Evolutionary conservation across 2,888 invertebrate genomes (phyloP), one percentile per base, ranked within the genome.

Genomic region (Caenorhabditis sp.): DNA sequence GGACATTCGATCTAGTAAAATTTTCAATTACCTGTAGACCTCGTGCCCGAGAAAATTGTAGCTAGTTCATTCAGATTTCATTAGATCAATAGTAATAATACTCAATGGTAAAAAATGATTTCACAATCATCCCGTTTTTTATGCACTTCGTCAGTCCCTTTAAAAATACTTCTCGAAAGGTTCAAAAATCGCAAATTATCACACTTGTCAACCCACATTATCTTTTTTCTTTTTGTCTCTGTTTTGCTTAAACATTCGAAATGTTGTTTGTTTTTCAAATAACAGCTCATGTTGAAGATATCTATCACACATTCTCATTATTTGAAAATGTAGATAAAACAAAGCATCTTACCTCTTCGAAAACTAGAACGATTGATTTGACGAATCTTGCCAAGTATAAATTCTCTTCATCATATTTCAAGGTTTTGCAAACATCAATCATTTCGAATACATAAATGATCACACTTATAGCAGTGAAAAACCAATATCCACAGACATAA

Each of bases 401-500:
- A 58, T 87, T 83, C 69, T 87, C 87, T 59, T 84, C 84, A 59
- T 87, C 87, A 71, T 88, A 79, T 61, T 87, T 87, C 49, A 87
- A 70, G 21, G 87, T 86, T 54, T 84, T 78, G 65, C 85, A 87
- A 0, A 87, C 86, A 66, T 87, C 87, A 43, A 84, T 73, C 84
- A 87, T 87, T 67, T 83, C 83, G 63, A 84, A 80, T 25, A 87
- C 61, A 77, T 85, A 87, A 25, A 87, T 86, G 27, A 87, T 70
- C 8, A 87, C 70, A 31, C 84, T 84, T 59, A 87, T 81, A 52
- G 71, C 78, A 1, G 87, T 86, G 77, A 87, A 87, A 74, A 87
- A 83, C 61, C 86, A 87, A 69, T 86, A 87, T 26, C 86, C 86
- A 60, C 80, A 81, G 7, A 82, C 83, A 54, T 10, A 14, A 12